phyloP scores from a whole-genome alignment of 2,797 vertebrate species.

The Pyrocephalus nanus region DNA sequence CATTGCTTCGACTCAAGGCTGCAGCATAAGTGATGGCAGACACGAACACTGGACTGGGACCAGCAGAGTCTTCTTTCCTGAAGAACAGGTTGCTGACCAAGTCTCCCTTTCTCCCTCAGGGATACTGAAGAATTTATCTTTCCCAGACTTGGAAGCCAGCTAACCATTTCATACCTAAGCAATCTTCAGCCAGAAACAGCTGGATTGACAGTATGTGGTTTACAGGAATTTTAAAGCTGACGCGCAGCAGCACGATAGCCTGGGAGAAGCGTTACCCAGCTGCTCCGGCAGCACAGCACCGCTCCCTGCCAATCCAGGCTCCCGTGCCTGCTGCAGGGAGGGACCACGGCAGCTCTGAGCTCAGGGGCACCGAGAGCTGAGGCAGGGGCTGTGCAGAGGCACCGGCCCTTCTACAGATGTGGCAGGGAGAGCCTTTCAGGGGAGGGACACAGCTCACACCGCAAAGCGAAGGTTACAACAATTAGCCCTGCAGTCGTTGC shows the following conservation, averaged over 20 bases:
- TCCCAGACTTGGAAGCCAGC: neutral
- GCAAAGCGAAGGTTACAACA: neutral
- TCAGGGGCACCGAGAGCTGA: neutral
- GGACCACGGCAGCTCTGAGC: neutral
- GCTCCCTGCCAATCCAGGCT: neutral
- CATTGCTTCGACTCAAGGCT: neutral
- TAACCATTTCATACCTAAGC: constrained; percentile 12
- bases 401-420: neutral
- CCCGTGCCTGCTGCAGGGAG: neutral
- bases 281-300: neutral
- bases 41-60: neutral
- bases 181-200: neutral
- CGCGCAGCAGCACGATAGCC: neutral
- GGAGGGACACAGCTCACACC: neutral
- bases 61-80: neutral
- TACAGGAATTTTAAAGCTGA: neutral
- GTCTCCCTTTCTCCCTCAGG: neutral
- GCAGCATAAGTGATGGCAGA: neutral
- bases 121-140: neutral
- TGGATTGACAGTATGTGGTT: neutral
- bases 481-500: fast-evolving
- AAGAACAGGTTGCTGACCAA: neutral
- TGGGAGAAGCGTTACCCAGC: neutral
- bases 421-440: neutral
- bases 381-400: neutral